Conservation (phyloP, 1,140 invertebrate genomes). For the Drosophila melanogaster region Release_6_plus_ISO1_MT NT_033779.5:16104501-16105000, state of each 20-base stretch:
- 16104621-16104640: neutral
- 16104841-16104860: constrained; percentile 67
- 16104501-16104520: constrained; percentile 81
- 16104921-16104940: constrained; percentile 23
- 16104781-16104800: constrained; percentile 74
- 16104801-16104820: constrained; percentile 24
- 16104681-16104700: constrained; percentile 62
- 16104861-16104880: constrained; percentile 60
- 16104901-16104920: constrained; percentile 19
- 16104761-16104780: constrained; percentile 78
- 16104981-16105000: constrained; percentile 52
- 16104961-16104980: constrained; percentile 50
- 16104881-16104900: constrained; percentile 20
- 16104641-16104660: constrained; percentile 49
- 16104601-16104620: too few relatives aligned
- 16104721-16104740: constrained; percentile 61
- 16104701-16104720: constrained; percentile 64
- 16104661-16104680: constrained; percentile 15
- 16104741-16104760: constrained; percentile 26
- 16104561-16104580: constrained; percentile 82
- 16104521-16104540: constrained; percentile 82
- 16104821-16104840: constrained; percentile 71
- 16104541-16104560: constrained; percentile 72
- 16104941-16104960: constrained; percentile 44
- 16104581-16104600: constrained; percentile 72